These are phyloP conservation scores for Pteropus alecto DNA, from an alignment of 2,113 vertebrate genomes.

Conservation along the genomic window DNA sequence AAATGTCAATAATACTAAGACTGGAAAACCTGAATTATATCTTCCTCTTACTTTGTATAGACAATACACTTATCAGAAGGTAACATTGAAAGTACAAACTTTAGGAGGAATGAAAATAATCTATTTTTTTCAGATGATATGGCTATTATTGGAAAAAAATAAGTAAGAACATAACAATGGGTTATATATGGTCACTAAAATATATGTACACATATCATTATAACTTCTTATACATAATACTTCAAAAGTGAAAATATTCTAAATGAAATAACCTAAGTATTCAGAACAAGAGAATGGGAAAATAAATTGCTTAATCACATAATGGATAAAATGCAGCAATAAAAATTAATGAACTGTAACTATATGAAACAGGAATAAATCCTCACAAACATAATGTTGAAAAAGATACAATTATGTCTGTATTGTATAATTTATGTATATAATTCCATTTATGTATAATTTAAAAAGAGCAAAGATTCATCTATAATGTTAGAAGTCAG, in stretches of 20 bases:
- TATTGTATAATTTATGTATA: not conserved
- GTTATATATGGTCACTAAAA: not conserved
- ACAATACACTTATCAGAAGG: not conserved
- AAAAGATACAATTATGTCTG: not conserved
- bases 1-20: not conserved
- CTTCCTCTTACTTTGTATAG: not conserved
- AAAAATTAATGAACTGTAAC: not conserved
- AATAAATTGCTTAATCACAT: not conserved
- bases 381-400: not conserved
- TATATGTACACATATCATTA: not conserved
- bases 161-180: too few relatives aligned
- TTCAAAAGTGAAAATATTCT: not conserved
- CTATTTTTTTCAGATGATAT: not conserved
- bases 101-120: not conserved
- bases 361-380: not conserved
- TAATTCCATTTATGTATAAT: not conserved
- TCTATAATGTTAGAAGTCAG: not conserved
- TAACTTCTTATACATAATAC: not conserved
- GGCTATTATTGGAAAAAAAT: too few relatives aligned
- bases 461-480: not conserved
- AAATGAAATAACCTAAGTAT: not conserved
- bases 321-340: not conserved
- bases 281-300: not conserved
- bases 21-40: not conserved
- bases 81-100: not conserved